These are phyloP conservation scores for Pocota personata DNA, from an alignment of 2,888 invertebrate species.

Conservation along the genomic window DNA sequence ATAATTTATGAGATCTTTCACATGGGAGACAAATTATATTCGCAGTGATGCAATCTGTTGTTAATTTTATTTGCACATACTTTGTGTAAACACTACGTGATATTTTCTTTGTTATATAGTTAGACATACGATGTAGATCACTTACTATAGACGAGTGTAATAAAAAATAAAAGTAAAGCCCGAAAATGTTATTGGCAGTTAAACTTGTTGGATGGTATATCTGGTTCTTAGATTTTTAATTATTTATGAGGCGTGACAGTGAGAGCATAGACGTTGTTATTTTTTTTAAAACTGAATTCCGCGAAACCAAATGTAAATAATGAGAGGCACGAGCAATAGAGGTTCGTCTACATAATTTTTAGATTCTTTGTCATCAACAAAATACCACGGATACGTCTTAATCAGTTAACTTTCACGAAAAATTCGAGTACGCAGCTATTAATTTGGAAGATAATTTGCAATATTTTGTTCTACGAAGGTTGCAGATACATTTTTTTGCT, in stretches of 20 bases:
- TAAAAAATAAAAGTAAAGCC: background rate
- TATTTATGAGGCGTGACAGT: conserved; percentile 23
- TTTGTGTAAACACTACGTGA: conserved; percentile 44
- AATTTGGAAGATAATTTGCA: no score
- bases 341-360: background rate
- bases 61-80: conserved; percentile 48
- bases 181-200: conserved; percentile 22
- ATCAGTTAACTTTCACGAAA: no score
- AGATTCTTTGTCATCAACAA: background rate
- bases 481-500: no score
- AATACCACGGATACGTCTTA: background rate
- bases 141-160: background rate
- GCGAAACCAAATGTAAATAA: background rate
- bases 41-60: conserved; percentile 60
- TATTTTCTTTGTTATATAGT: conserved; percentile 5
- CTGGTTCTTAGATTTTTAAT: conserved; percentile 6
- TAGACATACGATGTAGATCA: background rate
- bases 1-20: conserved; percentile 17
- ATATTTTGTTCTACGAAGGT: no score
- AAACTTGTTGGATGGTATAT: conserved; percentile 1
- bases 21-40: background rate
- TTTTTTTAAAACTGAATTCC: background rate
- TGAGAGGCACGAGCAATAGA: background rate
- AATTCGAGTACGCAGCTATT: no score
- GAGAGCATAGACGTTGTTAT: background rate